phyloP scores from a whole-genome alignment of 2,797 vertebrate species.

The Phyllotis vaccarum region DNA sequence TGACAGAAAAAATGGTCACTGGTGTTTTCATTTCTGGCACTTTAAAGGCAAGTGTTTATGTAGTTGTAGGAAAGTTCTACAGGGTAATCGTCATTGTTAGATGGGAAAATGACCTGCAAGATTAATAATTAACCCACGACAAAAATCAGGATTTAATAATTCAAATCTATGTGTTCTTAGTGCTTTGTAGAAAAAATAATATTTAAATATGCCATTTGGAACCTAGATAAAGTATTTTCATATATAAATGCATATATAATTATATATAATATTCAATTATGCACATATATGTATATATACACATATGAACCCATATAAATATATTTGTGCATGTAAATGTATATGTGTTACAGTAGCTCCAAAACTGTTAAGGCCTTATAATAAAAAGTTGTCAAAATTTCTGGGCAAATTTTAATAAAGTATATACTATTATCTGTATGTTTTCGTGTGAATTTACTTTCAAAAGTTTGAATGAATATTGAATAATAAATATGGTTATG shows the following conservation, averaged over 20 bases:
- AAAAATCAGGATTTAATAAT: not conserved
- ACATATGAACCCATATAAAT: not conserved
- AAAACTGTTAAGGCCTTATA: not conserved
- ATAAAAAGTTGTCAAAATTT: not conserved
- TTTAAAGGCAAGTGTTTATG: not conserved
- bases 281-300: not conserved
- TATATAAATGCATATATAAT: not conserved
- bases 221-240: not conserved
- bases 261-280: too few relatives aligned
- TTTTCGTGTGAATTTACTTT: slow-evolving; percentile 24
- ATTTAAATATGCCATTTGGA: not conserved
- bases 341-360: not conserved
- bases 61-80: not conserved
- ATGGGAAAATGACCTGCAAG: not conserved
- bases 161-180: not conserved
- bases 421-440: not conserved
- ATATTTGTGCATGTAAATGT: too few relatives aligned
- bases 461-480: not conserved
- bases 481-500: not conserved
- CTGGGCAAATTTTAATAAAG: slow-evolving; percentile 10
- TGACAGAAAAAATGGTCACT: not conserved
- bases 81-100: not conserved
- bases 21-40: not conserved
- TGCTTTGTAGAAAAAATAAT: not conserved
- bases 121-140: not conserved